phyloP scores from a whole-genome alignment of 2,113 vertebrate genomes.

The Lophius piscatorius region DNA sequence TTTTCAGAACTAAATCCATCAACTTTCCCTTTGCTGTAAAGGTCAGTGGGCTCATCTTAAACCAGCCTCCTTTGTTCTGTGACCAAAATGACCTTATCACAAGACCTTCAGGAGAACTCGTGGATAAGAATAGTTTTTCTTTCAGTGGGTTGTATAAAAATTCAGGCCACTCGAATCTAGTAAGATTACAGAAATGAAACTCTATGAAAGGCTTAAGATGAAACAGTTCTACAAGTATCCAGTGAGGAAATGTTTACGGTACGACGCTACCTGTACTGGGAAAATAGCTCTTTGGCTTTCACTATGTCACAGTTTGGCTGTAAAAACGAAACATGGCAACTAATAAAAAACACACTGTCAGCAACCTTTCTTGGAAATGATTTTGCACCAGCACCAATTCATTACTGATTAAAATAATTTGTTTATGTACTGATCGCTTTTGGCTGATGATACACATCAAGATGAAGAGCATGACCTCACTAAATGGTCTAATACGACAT shows the following conservation, averaged over 20 bases:
- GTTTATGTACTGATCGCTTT: background rate
- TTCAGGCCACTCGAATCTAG: no score
- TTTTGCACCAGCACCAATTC: background rate
- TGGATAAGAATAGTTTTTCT: constrained; percentile 11
- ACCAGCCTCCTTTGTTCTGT: background rate
- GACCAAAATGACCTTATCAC: constrained; percentile 15
- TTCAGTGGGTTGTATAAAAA: no score
- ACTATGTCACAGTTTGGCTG: no score
- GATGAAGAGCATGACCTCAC: constrained; percentile 4
- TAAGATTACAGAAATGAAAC: constrained; percentile 29
- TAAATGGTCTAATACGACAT: background rate
- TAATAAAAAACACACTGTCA: background rate
- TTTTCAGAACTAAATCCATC: background rate
- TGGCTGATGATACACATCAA: constrained; percentile 12
- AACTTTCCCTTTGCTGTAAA: no score
- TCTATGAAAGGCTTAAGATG: no score
- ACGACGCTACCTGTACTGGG: no score
- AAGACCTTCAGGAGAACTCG: constrained; percentile 9
- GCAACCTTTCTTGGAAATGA: background rate
- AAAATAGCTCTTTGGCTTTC: no score
- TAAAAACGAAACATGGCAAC: background rate
- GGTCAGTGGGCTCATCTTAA: background rate
- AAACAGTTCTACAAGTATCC: no score
- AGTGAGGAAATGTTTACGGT: background rate
- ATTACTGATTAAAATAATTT: background rate